Evolutionary conservation across 2,797 vertebrate genomes (phyloP), one percentile per base, ranked within the genome.

Genomic region (Fringilla coelebs): DNA sequence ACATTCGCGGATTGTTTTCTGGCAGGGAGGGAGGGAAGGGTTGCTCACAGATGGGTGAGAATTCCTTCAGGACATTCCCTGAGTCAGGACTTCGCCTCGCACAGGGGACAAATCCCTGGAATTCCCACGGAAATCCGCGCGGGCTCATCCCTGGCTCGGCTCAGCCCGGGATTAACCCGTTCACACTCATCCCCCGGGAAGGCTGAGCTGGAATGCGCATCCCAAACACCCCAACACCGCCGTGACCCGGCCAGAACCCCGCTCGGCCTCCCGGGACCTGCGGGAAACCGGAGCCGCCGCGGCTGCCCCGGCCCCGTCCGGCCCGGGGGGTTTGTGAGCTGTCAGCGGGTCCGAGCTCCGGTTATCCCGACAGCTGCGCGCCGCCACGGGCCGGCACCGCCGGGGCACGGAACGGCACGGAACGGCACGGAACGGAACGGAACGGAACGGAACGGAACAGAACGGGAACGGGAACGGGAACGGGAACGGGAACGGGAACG

Each of bases 281-380:
- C 91, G 55, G 73, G 90, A 90, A 95, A 90, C 12, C 1, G 1
- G 92, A 95, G 84, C 93, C 21, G 70, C 21, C 14, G 32, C 54
- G 32, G 54, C 54, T 55, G 54, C 54, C 54, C 36, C 25, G 17
- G 22, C 17, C 55, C 48, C 29, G 32, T 32, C 48, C 85, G 28
- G 83, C 90, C 41, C 82, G 72, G 17, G 93, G 74, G 61, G n/a
- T 91, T 94, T 79, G 63, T 38, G 74, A 76, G 91, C 91, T 95
- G 95, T 90, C 96, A 91, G 45, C 11, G 43, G 57, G 88, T 89
- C 93, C 58, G 77, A 71, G 2, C 77, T 41, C 70, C 89, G 49
- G 82, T 88, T 86, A 94, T 81, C 82, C 41, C 68, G 68, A 66
- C 94, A 95, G 93, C 94, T 95, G 94, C 7, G 0, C 9, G 88